Evolutionary conservation across 92 coral and sea anemone species (phyloP), one percentile per base, ranked within the genome.

Genomic region (Virgularia gustaviana): DNA sequence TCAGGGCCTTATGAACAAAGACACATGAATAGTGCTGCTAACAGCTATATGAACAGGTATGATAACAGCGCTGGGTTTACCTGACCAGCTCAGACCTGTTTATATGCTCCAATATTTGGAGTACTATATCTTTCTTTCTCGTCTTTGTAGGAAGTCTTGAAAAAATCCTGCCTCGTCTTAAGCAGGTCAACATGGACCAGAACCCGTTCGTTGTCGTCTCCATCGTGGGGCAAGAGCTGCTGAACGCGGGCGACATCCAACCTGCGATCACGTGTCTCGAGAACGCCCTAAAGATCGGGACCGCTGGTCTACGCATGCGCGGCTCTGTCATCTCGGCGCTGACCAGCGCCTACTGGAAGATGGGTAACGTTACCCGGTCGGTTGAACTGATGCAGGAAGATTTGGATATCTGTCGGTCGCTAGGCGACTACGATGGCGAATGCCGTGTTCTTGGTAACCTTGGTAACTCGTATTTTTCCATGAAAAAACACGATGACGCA

Each of bases 271-370:
- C 85, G 57, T 94, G 99, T 36, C 85, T 94, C 36, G 99, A 94
- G 70, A 90, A 96, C 2, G 95, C 99, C 23, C 80, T 94, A 47
- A 87, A 89, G 57, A 85, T 94, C 34, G 96, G 96, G 3, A 90
- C 99, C 2, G 90, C 87, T 47, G 91, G 99, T n/a, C 73, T 94
- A 15, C 87, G 90, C 62, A 85, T 94, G 62, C 90, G 99, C 20
- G 94, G 99, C 22, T 94, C 99, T 1, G 99, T 94, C 28, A 94
- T 94, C 58, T 94, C 99, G 0, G 99, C 99, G 0, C 81, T 94
- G 38, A 94, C 96, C 38, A 94, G 90, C 5, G 99, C 99, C 35
- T 94, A 94, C 85, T 94, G 99, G 99, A 94, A 94, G 64, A 72
- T 94, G 8, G 99, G 95, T 2, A 94, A 89, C 63, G 68, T 87